These are phyloP conservation scores for Beroe forskalii DNA, from an alignment of 37 sponge, comb jelly and placozoan genomes.

Conservation along the genomic window DNA sequence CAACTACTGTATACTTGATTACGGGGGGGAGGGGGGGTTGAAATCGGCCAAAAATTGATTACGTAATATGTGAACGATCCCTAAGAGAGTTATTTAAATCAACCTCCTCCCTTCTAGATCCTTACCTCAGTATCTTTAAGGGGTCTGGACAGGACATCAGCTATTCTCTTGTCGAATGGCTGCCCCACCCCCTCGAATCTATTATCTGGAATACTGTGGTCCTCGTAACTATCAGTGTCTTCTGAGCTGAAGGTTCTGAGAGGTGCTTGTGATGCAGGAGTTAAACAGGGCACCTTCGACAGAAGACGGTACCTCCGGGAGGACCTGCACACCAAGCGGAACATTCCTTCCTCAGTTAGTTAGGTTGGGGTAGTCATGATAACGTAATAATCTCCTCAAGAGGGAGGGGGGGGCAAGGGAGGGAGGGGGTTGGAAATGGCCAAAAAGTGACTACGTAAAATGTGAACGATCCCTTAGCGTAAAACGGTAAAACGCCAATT, in stretches of 20 bases:
- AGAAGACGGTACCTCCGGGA: neutral
- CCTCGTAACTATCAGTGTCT: neutral
- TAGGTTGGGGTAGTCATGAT: too few species aligned
- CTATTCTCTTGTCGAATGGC: conserved; percentile 23
- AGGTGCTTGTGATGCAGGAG: neutral
- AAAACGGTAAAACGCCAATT: too few species aligned
- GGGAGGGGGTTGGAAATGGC: too few species aligned
- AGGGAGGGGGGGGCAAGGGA: too few species aligned
- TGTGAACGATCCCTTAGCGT: too few species aligned
- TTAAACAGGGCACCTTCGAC: neutral
- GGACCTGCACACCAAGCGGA: neutral
- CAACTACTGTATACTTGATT: too few species aligned
- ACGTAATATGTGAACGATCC: too few species aligned
- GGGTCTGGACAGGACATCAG: neutral
- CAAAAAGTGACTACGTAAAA: too few species aligned
- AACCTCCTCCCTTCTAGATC: neutral
- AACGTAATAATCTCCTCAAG: too few species aligned
- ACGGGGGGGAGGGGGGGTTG: too few species aligned
- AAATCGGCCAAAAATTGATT: too few species aligned
- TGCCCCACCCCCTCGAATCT: conserved; percentile 40
- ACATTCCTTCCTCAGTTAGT: too few species aligned
- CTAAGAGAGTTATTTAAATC: neutral
- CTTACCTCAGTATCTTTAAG: conserved; percentile 17
- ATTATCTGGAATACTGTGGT: neutral
- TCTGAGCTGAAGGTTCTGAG: neutral